Base-by-base conservation (phyloP, 2,113 vertebrate genomes). In the Sardina pilchardus region DNA sequence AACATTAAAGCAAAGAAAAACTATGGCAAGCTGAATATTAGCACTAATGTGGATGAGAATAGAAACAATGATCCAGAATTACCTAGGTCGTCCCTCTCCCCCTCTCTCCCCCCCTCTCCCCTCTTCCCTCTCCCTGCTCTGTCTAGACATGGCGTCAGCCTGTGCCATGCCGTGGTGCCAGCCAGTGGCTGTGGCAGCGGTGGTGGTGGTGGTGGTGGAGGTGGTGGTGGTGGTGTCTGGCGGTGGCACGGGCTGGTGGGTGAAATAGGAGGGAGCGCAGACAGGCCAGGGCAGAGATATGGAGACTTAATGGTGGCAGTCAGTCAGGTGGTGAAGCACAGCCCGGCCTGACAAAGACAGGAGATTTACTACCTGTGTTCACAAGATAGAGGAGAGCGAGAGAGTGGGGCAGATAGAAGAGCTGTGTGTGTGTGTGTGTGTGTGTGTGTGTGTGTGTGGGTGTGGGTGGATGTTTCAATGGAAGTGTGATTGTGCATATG, bases 341-440 rank as follows among this genome's bases (percentile, higher is more conserved):
- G 90, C 88, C 91, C 81, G 36, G 63, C 91, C 91, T 91, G 93
- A 93, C 91, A 94, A 91, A 94, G 92, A 93, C 92, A 93, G 91
- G 90, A 94, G 91, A 94, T 94, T 93, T 93, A 93, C 91, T 92
- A 91, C 86, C 89, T 93, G 92, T 90, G 89, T 93, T 94, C 93
- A 91, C 90, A 91, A 90, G 90, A 90, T 92, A 91, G 90, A 89
- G 87, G 85, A 88, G 89, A 86, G 84, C 84, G 86, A 88, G 82
- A 83, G 50, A 88, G 88, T 84, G 83, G 75, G 80, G 83, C 84
- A 82, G 85, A 44, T 87, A 86, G 83, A 81, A 24, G 36, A 24
- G 24, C 16, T 48, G 2, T 26, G 26, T 19, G 44, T 30, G 34
- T 50, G 14, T 53, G 50, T 53, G 45, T 47, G 45, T 47, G 45